A percentile compares a stretch with the other conserved stretches of the same genome.
Conservation (phyloP, 1,140 invertebrate species). For the Aleiodes sp. region DNA sequence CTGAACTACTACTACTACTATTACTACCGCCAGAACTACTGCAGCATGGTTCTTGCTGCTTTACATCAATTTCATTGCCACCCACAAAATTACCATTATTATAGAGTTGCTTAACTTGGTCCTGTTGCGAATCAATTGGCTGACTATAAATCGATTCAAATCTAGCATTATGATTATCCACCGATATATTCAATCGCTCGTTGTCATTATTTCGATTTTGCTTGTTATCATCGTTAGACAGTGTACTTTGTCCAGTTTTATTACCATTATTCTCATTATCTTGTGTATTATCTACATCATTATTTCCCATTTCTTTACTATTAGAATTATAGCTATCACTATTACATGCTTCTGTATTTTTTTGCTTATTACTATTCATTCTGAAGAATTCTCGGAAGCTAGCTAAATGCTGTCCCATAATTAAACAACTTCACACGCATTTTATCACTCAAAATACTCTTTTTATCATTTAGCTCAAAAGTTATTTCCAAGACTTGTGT, state of each 20-base stretch:
- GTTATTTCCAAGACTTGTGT: background rate
- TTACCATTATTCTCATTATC: conserved; percentile 59
- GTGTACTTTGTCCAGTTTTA: conserved; percentile 8
- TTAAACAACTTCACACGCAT: conserved; percentile 57
- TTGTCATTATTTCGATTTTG: conserved; percentile 54
- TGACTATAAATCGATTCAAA: conserved; percentile 65
- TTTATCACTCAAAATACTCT: conserved; percentile 45
- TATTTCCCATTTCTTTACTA: conserved; percentile 44
- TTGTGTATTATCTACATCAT: conserved; percentile 39
- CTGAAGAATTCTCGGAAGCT: conserved; percentile 63
- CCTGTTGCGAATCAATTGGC: conserved; percentile 52
- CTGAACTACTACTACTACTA: conserved; percentile 54
- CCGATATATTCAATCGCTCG: conserved; percentile 52
- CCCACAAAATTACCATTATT: conserved; percentile 58
- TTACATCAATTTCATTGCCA: conserved; percentile 38
- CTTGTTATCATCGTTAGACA: conserved; percentile 50
- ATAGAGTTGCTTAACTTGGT: conserved; percentile 52
- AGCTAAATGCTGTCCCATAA: conserved; percentile 67
- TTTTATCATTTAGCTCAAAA: background rate
- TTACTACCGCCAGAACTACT: conserved; percentile 59
- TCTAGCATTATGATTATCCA: conserved; percentile 64
- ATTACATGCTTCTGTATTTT: conserved; percentile 39
- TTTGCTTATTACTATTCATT: conserved; percentile 58
- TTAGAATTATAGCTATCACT: background rate
- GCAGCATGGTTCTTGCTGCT: conserved; percentile 51